These are phyloP conservation scores for Sesia apiformis DNA, from an alignment of 2,888 invertebrate genomes.

Conservation along the genomic window DNA sequence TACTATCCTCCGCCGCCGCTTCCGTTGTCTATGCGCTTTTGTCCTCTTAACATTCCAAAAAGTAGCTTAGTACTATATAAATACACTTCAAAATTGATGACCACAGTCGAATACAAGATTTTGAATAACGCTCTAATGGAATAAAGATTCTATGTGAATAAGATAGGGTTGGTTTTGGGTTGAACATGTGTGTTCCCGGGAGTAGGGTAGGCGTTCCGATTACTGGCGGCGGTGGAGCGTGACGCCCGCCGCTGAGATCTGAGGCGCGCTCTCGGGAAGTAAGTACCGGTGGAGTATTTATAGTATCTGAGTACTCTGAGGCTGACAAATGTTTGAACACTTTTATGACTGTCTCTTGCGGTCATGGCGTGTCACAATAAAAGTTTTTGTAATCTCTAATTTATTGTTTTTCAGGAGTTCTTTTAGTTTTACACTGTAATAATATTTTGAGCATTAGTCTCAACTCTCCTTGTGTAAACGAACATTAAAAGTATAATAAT, in stretches of 20 bases:
- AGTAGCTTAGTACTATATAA: conserved; percentile 1
- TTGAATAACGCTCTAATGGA: background rate
- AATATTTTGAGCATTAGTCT: too few relatives aligned
- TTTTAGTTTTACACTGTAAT: too few relatives aligned
- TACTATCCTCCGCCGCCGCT: conserved; percentile 27
- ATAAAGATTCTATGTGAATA: background rate
- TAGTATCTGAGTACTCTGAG: conserved; percentile 15
- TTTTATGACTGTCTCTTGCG: background rate
- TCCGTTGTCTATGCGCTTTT: conserved; percentile 49
- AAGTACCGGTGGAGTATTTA: conserved; percentile 35
- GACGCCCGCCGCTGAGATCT: conserved; percentile 70
- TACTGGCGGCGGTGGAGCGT: conserved; percentile 51
- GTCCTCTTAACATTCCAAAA: conserved; percentile 8
- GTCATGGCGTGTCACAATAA: background rate
- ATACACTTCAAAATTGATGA: conserved; percentile 13
- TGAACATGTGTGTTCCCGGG: conserved; percentile 3
- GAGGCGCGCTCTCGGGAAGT: conserved; percentile 33
- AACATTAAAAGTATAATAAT: too few relatives aligned
- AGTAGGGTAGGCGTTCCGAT: conserved; percentile 52
- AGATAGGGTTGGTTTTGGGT: conserved; percentile 4
- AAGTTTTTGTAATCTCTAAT: background rate
- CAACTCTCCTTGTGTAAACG: too few relatives aligned
- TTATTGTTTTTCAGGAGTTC: background rate
- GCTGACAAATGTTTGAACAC: background rate
- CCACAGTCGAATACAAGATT: background rate